Percentiles rank a stretch among this genome's conserved stretches.
These are phyloP conservation scores for Tachycineta bicolor DNA, from an alignment of 2,113 vertebrate genomes.

Conservation along the genomic window DNA sequence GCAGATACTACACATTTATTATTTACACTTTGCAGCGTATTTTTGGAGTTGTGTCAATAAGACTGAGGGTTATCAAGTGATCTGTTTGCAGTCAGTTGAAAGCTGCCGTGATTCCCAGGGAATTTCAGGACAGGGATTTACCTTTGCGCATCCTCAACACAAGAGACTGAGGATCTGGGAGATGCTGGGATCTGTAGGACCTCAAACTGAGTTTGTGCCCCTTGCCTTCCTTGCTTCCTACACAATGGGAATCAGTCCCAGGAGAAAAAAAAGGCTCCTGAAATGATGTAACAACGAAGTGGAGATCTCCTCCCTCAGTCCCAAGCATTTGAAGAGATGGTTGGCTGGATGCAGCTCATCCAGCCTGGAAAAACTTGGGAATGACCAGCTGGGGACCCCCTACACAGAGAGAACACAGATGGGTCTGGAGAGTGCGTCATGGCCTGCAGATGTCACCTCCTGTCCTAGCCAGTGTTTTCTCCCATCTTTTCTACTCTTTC, in stretches of 20 bases:
- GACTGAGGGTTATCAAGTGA: slow-evolving; percentile 45
- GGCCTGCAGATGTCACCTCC: not conserved
- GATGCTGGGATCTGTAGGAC: not conserved
- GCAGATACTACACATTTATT: slow-evolving; percentile 65
- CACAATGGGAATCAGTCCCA: not conserved
- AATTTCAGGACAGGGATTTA: slow-evolving; percentile 12
- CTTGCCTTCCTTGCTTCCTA: not conserved
- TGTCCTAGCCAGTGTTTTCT: not conserved
- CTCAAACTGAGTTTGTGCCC: not conserved
- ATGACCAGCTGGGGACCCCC: not conserved
- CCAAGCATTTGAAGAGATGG: not conserved
- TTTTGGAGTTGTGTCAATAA: slow-evolving; percentile 61
- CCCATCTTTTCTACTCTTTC: not conserved
- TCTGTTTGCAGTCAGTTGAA: slow-evolving; percentile 48
- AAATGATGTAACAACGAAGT: not conserved
- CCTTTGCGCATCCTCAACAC: not conserved
- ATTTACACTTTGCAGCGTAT: slow-evolving; percentile 39
- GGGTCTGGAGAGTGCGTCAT: not conserved
- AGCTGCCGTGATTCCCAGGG: not conserved
- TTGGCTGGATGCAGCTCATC: not conserved
- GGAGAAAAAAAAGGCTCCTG: not conserved
- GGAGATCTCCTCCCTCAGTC: not conserved
- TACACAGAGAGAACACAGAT: rapidly evolving
- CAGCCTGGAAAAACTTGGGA: not conserved
- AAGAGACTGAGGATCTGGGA: not conserved